A percentile compares a stretch with the other conserved stretches of the same genome.
These are phyloP conservation scores for Aphidius colemani DNA, from an alignment of 2,888 invertebrate species.

Conservation along the genomic window DNA sequence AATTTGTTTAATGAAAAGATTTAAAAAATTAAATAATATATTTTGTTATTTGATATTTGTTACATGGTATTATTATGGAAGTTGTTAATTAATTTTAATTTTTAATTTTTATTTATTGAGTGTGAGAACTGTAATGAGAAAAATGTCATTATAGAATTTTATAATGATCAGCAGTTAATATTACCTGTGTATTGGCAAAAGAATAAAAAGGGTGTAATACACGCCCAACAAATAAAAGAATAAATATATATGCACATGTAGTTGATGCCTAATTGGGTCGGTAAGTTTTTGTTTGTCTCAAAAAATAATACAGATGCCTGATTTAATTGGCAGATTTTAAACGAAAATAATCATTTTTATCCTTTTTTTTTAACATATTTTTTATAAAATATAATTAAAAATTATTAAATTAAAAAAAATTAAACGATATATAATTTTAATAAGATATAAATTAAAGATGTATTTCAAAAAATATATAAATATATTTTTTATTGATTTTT, in stretches of 20 bases:
- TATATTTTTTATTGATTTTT: no score
- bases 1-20: no score
- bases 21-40: no score
- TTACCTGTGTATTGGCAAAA: conserved; percentile 5
- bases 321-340: conserved; percentile 29
- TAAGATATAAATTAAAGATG: no score
- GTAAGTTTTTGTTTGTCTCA: conserved; percentile 24
- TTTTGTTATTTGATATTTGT: no score
- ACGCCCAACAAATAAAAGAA: conserved; percentile 8
- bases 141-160: neutral
- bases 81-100: neutral
- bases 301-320: conserved; percentile 27
- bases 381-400: no score
- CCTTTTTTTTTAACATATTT: no score
- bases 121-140: neutral
- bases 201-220: conserved; percentile 8
- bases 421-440: no score
- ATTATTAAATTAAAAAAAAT: no score
- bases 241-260: conserved; percentile 16
- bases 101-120: neutral
- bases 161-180: neutral
- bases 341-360: no score
- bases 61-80: neutral
- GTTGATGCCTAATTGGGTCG: conserved; percentile 30
- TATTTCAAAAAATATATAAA: no score